phyloP scores from a whole-genome alignment of 2,797 vertebrate species.

The Ctenosaura bakeri region DNA sequence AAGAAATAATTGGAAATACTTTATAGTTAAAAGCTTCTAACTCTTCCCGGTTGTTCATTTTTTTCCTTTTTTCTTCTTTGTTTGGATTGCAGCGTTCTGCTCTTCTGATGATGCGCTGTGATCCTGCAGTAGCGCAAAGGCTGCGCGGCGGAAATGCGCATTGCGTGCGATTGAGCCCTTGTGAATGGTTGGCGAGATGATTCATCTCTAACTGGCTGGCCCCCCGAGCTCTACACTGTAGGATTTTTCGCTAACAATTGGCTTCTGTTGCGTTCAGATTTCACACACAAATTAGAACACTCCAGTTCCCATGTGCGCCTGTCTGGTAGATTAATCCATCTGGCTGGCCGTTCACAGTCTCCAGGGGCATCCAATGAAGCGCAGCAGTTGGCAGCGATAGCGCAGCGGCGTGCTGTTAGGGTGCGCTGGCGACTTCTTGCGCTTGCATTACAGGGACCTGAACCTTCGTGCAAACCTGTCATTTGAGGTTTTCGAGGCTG shows the following conservation, averaged over 20 bases:
- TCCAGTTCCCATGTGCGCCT: constrained; percentile 80
- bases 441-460: constrained; percentile 99
- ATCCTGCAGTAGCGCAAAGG: constrained; percentile 99
- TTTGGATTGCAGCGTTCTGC: constrained; percentile 99
- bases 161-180: constrained; percentile 81
- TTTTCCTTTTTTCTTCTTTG: constrained; percentile 96
- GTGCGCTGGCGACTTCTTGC: constrained; percentile 89
- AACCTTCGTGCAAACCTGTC: constrained; percentile 88
- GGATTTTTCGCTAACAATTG: constrained; percentile 78
- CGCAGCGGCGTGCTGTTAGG: constrained; percentile 84
- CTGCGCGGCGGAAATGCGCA: constrained; percentile 95
- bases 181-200: constrained; percentile 89
- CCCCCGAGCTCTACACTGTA: constrained; percentile 77
- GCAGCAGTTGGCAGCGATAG: constrained; percentile 83
- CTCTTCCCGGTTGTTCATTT: constrained; percentile 94
- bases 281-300: constrained; percentile 72
- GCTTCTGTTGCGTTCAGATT: constrained; percentile 62
- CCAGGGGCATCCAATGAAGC: constrained; percentile 78
- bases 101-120: constrained; percentile 98
- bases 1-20: constrained; percentile 86
- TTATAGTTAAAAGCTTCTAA: constrained; percentile 99
- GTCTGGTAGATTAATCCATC: constrained; percentile 88
- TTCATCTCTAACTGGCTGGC: constrained; percentile 82
- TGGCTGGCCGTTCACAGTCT: constrained; percentile 88
- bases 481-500: constrained; percentile 92